These are phyloP conservation scores for Leptopilina drosophilae DNA, from an alignment of 2,888 invertebrate species.

Conservation along the genomic window DNA sequence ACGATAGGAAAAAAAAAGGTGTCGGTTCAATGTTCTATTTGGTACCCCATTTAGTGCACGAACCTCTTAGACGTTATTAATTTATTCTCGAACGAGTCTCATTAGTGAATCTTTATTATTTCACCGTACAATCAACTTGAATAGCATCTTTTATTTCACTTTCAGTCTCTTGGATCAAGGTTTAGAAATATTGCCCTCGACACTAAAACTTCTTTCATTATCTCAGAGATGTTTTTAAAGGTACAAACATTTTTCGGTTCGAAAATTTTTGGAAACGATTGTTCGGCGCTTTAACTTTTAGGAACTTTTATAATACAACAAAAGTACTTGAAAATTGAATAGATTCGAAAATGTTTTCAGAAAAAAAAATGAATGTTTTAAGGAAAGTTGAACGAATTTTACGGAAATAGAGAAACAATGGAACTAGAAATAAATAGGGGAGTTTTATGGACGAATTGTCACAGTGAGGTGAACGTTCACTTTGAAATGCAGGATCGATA, in stretches of 20 bases:
- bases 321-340: no score
- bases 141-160: not conserved
- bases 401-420: not conserved
- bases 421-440: not conserved
- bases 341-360: no score
- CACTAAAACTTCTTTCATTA: no score
- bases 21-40: not conserved
- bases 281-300: no score
- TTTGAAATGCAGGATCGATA: constrained; percentile 53
- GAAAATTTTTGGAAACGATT: no score
- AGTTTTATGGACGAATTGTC: constrained; percentile 18
- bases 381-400: no score
- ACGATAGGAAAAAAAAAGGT: constrained; percentile 7
- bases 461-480: constrained; percentile 23
- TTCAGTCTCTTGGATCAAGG: not conserved
- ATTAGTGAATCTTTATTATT: constrained; percentile 8
- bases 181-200: no score
- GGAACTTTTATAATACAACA: no score
- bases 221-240: no score
- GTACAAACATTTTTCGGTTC: no score
- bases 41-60: not conserved
- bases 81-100: constrained; percentile 6
- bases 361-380: not conserved
- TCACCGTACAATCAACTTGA: not conserved
- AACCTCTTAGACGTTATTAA: not conserved